Conservation (phyloP, 2,888 invertebrate species). For the Lithophane ornitopus region DNA sequence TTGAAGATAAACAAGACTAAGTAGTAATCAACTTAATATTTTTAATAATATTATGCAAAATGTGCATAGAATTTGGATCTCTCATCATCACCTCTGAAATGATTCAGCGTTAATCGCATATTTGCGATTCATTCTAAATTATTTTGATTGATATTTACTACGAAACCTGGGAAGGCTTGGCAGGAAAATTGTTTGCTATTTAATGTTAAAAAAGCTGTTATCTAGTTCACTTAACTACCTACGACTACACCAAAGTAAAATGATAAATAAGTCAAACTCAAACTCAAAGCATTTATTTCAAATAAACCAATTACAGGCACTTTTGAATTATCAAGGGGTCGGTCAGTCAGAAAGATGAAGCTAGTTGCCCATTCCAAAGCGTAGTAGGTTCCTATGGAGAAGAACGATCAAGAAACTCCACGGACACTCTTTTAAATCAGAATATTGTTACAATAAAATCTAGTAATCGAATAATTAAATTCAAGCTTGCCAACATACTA, state of each 20-base stretch:
- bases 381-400: no score
- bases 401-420: no score
- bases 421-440: no score
- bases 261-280: background rate
- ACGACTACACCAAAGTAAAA: background rate
- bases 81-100: background rate
- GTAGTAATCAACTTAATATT: background rate
- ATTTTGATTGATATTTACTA: background rate
- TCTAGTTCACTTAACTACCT: background rate
- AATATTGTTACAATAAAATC: no score
- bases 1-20: background rate
- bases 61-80: background rate
- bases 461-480: slow-evolving; percentile 32
- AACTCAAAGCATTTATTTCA: no score
- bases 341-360: no score
- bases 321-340: no score
- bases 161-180: background rate
- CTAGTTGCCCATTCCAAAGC: no score
- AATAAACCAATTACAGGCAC: no score
- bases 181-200: slow-evolving; percentile 8
- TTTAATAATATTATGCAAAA: background rate
- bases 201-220: slow-evolving; percentile 23
- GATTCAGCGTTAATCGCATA: background rate
- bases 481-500: slow-evolving; percentile 22
- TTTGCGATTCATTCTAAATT: background rate